Base-by-base conservation (phyloP, 2,888 invertebrate genomes). In the Cantharis flavilabris region DNA sequence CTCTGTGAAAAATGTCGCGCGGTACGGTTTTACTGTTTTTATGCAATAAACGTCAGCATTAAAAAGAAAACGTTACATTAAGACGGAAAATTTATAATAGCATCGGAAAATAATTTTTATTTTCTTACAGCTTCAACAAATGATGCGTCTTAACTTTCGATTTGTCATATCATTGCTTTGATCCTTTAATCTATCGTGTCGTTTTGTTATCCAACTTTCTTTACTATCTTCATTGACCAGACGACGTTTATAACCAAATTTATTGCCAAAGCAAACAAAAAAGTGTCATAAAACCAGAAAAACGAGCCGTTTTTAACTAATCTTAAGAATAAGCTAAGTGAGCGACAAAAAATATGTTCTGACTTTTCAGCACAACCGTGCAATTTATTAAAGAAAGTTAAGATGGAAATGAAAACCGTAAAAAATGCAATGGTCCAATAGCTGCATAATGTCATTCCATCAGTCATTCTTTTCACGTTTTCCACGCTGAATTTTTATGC, bases 391-490 rank as follows among this genome's bases (percentile, higher is more conserved):
- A 26, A 13, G 20, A 62, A 49, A 64, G 10, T 28, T 28, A 67
- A 75, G 62, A 49, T 4, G 30, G 67, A 64, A 64, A 71, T 64
- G 18, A 73, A n/a, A 16, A 30, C 14, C 33, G 16, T 18, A 72
- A 79, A 67, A 75, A 77, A 70, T 74, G 76, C 76, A 77, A 9
- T 69, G 75, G 79, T 75, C 79, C 70, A 69, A 70, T 75, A 65
- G 72, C 71, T 76, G 76, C 76, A 74, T 71, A 72, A 71, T 49
- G 72, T 20, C 69, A 63, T 62, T 67, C 75, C 77, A 78, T 79
- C 75, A 79, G 70, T 79, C 79, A 79, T 79, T 77, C 79, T 20
- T 33, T 79, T 73, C 79, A 79, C 79, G 79, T 79, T 77, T 76
- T 71, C 73, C 73, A 16, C 70, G 73, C 73, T 26, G 73, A 77